Evolutionary conservation across 2,113 vertebrate genomes (phyloP), one percentile per base, ranked within the genome.

Genomic region (Nycticebus coucang): DNA sequence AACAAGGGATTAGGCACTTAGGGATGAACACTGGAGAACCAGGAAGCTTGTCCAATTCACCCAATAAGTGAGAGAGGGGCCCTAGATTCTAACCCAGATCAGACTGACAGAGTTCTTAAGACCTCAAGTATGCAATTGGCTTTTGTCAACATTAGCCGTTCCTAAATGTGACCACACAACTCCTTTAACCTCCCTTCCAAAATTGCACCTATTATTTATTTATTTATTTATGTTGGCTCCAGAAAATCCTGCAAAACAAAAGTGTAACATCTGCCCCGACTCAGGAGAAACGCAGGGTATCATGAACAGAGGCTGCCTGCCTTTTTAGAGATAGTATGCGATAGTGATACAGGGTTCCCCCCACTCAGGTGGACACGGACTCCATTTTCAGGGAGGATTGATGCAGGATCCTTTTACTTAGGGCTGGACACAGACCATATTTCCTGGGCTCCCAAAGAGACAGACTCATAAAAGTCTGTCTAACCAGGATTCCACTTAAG

Each of bases 201-300:
- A 82, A 77, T 1, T 57, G 7, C 15, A 1, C 15, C 22, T 60
- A 1, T 6, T 41, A 41, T 41, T 41, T 41, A 41, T 41, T 41
- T 41, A 4, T 41, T 41, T 41, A 41, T 41, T 41, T 41, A 41
- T 41, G 3, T n/a, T 71, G 26, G 4, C 24, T 82, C 22, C 4
- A 35, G 69, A 88, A 82, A 81, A 87, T 30, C 62, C 1, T n/a
- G 7, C 30, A 77, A 45, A 14, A 1, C 4, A 15, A 66, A 33
- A 30, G 9, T 45, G 15, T 12, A 22, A 21, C 26, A 0, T 7
- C 26, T 28, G 21, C 15, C 15, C 7, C 22, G 1, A 72, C 6
- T 83, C 62, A 26, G 6, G 14, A 53, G 14, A 22, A 68, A 41
- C 1, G 0, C 4, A 53, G 18, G 15, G 0, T 13, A 4, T 24